These are phyloP conservation scores for Bothrops jararaca DNA, from an alignment of 2,113 vertebrate genomes.

Conservation along the genomic window DNA sequence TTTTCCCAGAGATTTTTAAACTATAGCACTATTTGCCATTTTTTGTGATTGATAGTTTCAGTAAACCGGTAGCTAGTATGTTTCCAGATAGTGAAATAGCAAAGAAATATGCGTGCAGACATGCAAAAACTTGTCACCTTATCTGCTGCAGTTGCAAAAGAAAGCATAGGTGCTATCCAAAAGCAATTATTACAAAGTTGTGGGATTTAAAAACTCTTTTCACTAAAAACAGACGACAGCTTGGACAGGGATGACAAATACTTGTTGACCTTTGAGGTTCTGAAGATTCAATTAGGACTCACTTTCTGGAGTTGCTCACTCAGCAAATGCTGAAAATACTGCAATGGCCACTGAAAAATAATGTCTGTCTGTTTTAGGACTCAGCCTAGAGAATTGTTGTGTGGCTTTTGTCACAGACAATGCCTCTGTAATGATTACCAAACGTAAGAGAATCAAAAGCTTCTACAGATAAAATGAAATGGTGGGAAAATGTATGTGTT, in stretches of 20 bases:
- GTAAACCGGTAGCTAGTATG: background rate
- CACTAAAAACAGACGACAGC: background rate
- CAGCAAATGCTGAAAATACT: background rate
- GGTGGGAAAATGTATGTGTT: background rate
- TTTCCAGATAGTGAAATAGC: background rate
- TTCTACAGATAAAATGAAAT: background rate
- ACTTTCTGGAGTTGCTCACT: background rate
- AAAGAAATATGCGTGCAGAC: background rate
- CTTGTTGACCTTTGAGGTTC: background rate
- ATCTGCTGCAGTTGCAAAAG: background rate
- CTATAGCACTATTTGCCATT: background rate
- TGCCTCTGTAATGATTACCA: background rate
- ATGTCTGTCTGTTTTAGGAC: background rate
- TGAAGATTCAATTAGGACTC: background rate
- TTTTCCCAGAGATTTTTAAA: background rate
- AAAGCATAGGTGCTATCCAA: background rate
- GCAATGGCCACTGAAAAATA: background rate
- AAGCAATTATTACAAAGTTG: background rate
- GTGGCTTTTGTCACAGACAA: background rate
- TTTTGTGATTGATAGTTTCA: background rate
- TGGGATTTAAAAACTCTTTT: background rate
- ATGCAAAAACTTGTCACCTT: background rate
- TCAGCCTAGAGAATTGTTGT: background rate
- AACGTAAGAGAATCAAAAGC: background rate
- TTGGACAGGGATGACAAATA: background rate